phyloP scores from a whole-genome alignment of 2,113 vertebrate genomes.

The Caracal caracal region DNA sequence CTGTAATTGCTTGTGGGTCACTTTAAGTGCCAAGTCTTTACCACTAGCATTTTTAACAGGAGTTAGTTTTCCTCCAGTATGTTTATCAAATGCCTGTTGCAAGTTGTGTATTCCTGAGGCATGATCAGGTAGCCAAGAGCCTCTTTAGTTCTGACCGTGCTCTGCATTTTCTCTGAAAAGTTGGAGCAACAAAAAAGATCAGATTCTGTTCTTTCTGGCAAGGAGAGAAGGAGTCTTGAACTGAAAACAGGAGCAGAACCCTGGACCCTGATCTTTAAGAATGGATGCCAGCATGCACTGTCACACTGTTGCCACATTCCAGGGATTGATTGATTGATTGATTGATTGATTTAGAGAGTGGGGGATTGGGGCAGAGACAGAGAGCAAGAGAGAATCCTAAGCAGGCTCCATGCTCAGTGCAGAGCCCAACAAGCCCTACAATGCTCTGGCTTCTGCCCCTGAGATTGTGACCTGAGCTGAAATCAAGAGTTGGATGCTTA shows the following conservation, averaged over 20 bases:
- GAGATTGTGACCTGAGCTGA: too few relatives aligned
- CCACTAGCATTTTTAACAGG: constrained; percentile 1
- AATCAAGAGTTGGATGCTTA: too few relatives aligned
- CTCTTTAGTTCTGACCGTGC: background rate
- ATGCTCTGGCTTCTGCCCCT: too few relatives aligned
- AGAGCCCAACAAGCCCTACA: too few relatives aligned
- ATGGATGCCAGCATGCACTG: background rate
- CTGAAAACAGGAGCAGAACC: background rate
- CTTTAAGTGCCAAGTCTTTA: background rate
- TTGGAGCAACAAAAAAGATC: background rate
- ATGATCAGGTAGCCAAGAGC: background rate
- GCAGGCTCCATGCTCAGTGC: too few relatives aligned
- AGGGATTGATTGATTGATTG: too few relatives aligned
- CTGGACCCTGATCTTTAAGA: background rate
- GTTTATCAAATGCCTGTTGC: background rate
- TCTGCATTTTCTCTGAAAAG: background rate
- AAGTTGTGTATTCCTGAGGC: background rate
- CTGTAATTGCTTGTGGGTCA: background rate
- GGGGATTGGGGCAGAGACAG: too few relatives aligned
- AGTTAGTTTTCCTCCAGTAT: background rate
- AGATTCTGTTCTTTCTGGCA: background rate
- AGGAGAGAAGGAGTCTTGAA: background rate
- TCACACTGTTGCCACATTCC: background rate
- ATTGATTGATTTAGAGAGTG: too few relatives aligned
- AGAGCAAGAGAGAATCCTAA: too few relatives aligned